Evolutionary conservation across 2,888 invertebrate species (phyloP), one percentile per base, ranked within the genome.

Genomic region (Aspidiotus rigidus): DNA sequence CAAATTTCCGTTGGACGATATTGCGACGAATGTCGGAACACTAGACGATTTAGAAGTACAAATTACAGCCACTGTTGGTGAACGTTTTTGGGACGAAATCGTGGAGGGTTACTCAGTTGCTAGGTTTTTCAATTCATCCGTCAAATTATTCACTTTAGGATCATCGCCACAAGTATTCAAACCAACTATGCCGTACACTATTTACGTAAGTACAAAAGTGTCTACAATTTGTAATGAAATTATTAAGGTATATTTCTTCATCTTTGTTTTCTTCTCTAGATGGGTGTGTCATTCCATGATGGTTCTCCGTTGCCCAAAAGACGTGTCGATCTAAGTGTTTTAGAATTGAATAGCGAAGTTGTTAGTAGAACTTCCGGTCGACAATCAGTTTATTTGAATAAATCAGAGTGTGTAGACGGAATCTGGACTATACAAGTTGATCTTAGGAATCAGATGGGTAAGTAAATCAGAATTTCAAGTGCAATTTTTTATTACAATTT

Each of bases 151-250:
- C 53, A 93, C 96, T 79, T 81, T 96, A 2, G 97, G 96, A 0
- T 93, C 91, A 44, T 84, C 88, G 0, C 91, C 96, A 8, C 93
- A 96, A 79, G 88, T 97, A 15, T 96, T 96, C 80, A 97, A 96
- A 78, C 96, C 97, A 0, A 84, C 90, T 9, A 94, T 96, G 90
- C 92, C 94, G 0, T 89, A 93, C 75, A 87, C 87, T 72, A 83
- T 87, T 62, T 92, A 92, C 78, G 89, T 90, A 79, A 84, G 86
- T 80, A 28, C 7, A 40, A 42, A n/a, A 8, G 39, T 9, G 39
- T 44, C 2, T 17, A 28, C 28, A n/a, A 54, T 41, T 15, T 59
- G 53, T 28, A 8, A 64, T 59, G 44, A n/a, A 55, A 55, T 9
- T 44, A 11, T 64, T 53, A 44, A 49, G 11, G 16, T 15, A 61